Conservation (phyloP, 2,888 invertebrate genomes). For the Cheilosia pagana region DNA sequence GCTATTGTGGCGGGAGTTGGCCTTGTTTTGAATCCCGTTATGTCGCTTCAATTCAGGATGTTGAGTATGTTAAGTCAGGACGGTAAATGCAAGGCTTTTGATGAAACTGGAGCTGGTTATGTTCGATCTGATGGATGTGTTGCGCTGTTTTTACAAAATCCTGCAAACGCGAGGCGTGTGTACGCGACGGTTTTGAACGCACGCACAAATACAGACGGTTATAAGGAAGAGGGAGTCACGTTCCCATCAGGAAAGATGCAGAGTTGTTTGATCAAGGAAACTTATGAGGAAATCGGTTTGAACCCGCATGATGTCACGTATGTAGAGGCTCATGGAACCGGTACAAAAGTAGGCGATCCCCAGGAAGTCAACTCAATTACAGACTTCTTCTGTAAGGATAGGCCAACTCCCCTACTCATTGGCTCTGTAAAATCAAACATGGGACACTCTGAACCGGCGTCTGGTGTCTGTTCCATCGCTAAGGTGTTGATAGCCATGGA, state of each 20-base stretch:
- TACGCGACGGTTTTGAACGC: conserved; percentile 95
- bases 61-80: conserved; percentile 96
- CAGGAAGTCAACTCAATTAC: conserved; percentile 98
- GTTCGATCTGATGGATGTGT: conserved; percentile 95
- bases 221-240: conserved; percentile 95
- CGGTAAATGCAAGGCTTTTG: conserved; percentile 95
- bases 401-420: conserved; percentile 91
- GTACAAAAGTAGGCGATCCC: conserved; percentile 98
- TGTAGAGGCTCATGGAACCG: conserved; percentile 99
- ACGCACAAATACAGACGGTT: conserved; percentile 96
- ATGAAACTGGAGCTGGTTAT: conserved; percentile 95
- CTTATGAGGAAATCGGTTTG: conserved; percentile 92
- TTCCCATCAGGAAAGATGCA: conserved; percentile 93
- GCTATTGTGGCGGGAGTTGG: conserved; percentile 94
- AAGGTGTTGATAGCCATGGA: conserved; percentile 98
- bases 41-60: conserved; percentile 91
- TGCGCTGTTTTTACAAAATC: conserved; percentile 91
- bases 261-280: conserved; percentile 91
- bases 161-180: conserved; percentile 89
- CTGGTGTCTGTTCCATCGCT: conserved; percentile 94
- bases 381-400: conserved; percentile 93
- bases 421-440: conserved; percentile 99
- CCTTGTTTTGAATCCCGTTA: conserved; percentile 91
- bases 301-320: conserved; percentile 93
- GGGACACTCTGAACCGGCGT: conserved; percentile 98